Percentiles rank a stretch among this genome's conserved stretches.
Evolutionary conservation across 2,797 vertebrate species (phyloP).

Genomic region (Hyperoplus immaculatus): DNA sequence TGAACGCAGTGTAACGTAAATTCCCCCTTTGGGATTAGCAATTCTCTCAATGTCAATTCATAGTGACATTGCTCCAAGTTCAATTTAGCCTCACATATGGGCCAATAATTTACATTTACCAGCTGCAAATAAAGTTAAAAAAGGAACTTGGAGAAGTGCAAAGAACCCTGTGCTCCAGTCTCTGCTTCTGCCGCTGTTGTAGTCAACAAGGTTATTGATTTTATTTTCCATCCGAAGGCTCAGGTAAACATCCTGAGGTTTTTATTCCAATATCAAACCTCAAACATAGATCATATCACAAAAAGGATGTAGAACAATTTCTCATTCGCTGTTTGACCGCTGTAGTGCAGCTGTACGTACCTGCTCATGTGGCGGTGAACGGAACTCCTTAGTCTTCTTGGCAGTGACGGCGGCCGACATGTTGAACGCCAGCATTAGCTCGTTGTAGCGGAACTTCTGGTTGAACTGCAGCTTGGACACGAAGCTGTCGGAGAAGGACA

Average conservation of each 20-base stretch:
- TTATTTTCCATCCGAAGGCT: conserved; percentile 6
- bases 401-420: conserved; percentile 99
- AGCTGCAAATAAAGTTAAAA: conserved; percentile 24
- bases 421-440: conserved; percentile 98
- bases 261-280: conserved; percentile 11
- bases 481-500: conserved; percentile 94
- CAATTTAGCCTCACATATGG: conserved; percentile 36
- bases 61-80: conserved; percentile 25
- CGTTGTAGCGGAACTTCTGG: conserved; percentile 98
- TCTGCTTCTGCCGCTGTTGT: conserved; percentile 7
- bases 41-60: conserved; percentile 25
- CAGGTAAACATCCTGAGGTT: not conserved
- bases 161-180: not conserved
- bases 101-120: conserved; percentile 13
- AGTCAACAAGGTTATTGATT: conserved; percentile 29
- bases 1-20: not conserved
- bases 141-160: not conserved
- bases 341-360: conserved; percentile 69
- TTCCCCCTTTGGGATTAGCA: conserved; percentile 12
- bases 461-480: conserved; percentile 97
- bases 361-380: conserved; percentile 98
- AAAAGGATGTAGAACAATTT: conserved; percentile 10
- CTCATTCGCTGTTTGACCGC: not conserved
- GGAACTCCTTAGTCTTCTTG: conserved; percentile 97
- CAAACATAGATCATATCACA: conserved; percentile 28